Evolutionary conservation across 2,113 vertebrate species (phyloP).

Genomic region (Ptychochromis oligacanthus): DNA sequence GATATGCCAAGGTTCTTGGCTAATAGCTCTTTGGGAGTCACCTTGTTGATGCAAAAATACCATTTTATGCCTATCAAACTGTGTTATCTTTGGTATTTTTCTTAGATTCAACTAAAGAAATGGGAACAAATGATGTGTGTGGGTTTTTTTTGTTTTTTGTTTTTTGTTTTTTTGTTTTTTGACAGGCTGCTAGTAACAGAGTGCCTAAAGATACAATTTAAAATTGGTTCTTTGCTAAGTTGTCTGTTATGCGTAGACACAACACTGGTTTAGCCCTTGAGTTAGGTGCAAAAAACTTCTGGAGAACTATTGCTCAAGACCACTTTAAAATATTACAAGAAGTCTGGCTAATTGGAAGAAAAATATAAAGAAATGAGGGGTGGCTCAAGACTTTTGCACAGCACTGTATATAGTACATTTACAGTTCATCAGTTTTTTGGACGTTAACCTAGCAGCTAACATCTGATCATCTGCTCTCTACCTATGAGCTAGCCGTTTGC

Average conservation of each 20-base stretch:
- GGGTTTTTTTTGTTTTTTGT: no score
- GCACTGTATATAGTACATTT: background rate
- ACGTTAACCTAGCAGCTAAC: background rate
- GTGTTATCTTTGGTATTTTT: no score
- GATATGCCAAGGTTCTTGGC: background rate
- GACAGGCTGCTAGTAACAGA: no score
- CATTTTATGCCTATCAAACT: no score
- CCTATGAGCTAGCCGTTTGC: background rate
- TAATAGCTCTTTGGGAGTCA: no score
- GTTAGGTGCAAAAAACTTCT: background rate
- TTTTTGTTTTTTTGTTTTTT: no score
- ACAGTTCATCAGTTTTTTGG: background rate
- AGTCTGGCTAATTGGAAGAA: background rate
- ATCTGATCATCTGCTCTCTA: background rate
- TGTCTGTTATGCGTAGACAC: background rate
- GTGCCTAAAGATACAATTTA: background rate
- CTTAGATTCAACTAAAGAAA: no score
- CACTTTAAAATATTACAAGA: background rate
- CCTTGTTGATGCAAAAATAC: no score
- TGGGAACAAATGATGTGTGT: no score
- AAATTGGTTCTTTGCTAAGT: background rate
- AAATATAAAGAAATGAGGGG: background rate
- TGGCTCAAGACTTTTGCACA: background rate
- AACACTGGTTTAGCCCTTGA: background rate
- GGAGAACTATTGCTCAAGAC: background rate